Percentiles rank a stretch among this genome's conserved stretches.
These are phyloP conservation scores for Stegastes partitus DNA, from an alignment of 2,113 vertebrate genomes.

Conservation along the genomic window DNA sequence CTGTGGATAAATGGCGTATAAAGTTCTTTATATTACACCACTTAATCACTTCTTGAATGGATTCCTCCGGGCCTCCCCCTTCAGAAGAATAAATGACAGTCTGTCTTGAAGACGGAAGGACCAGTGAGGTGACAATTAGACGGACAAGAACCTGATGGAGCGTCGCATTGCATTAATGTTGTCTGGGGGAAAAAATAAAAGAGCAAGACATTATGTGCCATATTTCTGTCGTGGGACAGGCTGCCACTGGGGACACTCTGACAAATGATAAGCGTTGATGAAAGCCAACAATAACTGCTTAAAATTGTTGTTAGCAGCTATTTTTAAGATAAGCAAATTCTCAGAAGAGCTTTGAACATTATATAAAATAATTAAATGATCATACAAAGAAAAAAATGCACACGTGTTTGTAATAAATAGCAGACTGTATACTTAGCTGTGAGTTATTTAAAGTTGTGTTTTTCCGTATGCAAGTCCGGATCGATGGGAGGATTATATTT, in stretches of 20 bases:
- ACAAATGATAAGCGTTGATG: slow-evolving; percentile 42
- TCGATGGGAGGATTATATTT: neutral
- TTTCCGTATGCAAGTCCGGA: no score
- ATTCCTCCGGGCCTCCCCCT: slow-evolving; percentile 36
- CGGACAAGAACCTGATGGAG: slow-evolving; percentile 72
- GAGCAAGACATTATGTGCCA: slow-evolving; percentile 54
- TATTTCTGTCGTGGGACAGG: slow-evolving; percentile 58
- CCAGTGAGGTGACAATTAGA: slow-evolving; percentile 62
- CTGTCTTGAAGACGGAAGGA: slow-evolving; percentile 49
- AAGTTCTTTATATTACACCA: slow-evolving; percentile 33
- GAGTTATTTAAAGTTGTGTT: no score
- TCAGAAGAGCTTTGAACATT: no score
- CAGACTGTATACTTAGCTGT: no score
- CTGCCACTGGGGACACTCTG: slow-evolving; percentile 45
- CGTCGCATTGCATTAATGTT: slow-evolving; percentile 82
- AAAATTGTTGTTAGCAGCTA: neutral
- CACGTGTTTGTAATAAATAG: no score
- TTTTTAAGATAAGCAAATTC: neutral
- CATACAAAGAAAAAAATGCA: no score
- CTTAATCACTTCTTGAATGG: slow-evolving; percentile 55
- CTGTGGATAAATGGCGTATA: slow-evolving; percentile 22
- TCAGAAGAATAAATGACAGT: slow-evolving; percentile 54
- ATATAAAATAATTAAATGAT: no score
- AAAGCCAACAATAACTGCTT: slow-evolving; percentile 34
- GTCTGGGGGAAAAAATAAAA: slow-evolving; percentile 78